Evolutionary conservation across 2,888 invertebrate genomes (phyloP), one percentile per base, ranked within the genome.

Genomic region (Mimas tiliae): DNA sequence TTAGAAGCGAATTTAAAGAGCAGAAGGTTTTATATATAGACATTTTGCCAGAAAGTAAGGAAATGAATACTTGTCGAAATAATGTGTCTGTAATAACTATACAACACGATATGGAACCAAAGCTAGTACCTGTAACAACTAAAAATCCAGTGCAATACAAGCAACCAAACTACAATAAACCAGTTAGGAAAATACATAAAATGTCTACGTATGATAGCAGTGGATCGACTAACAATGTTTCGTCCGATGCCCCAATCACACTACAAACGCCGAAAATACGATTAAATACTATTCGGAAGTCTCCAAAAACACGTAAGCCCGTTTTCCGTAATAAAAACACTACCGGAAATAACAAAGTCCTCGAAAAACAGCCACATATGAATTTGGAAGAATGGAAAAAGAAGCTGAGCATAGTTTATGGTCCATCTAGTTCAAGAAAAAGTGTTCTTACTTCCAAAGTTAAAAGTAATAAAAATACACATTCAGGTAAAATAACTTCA

Each of bases 21-120:
- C 94, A 94, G 78, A 94, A 88, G 80, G 93, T 94, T 67, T 84
- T 94, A 67, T 86, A 91, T 42, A 82, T 94, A 73, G 89, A 94
- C 74, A 95, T 95, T 74, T 73, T 87, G 74, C 92, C 94, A 34
- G 84, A 77, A 66, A 68, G 64, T 27, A 70, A 68, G 45, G 72
- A 78, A 64, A 70, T 73, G 62, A 67, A 74, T 38, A 69, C 62
- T 9, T 70, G 66, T 45, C 84, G 80, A 67, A 83, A 72, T 65
- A 93, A 92, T 73, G 78, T 89, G 62, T 83, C 85, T 45, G 89
- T 93, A 19, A 75, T 91, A 67, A 74, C 86, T 55, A 62, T 89
- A 48, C 73, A 84, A 64, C 85, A 90, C 69, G 82, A 86, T 62
- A 63, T 71, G 6, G 63, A 67, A 52, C 67, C 66, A 53, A 69